phyloP scores from a whole-genome alignment of 2,113 vertebrate species.

The Edolisoma coerulescens region DNA sequence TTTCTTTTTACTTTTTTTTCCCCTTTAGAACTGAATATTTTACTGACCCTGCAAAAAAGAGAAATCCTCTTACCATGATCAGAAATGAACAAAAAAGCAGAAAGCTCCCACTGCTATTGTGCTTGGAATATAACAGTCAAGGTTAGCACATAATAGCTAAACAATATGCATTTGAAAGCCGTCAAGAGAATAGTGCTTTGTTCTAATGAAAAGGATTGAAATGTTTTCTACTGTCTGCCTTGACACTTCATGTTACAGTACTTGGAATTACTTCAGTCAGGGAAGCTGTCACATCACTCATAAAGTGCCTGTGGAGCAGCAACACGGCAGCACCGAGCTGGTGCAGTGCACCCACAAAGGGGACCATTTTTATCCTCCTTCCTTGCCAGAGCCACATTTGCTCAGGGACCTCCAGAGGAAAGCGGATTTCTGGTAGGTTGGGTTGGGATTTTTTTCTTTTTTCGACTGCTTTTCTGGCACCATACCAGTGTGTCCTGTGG shows the following conservation, averaged over 20 bases:
- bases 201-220: slow-evolving; percentile 66
- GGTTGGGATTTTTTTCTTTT: neutral
- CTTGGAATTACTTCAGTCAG: slow-evolving; percentile 62
- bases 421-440: neutral
- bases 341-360: neutral
- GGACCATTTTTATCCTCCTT: neutral
- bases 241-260: slow-evolving; percentile 65
- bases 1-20: neutral
- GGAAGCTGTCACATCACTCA: slow-evolving; percentile 63
- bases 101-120: slow-evolving; percentile 46
- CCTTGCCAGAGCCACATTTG: neutral
- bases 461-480: neutral
- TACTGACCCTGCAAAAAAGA: slow-evolving; percentile 11
- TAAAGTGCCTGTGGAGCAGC: neutral
- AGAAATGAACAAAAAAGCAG: slow-evolving; percentile 10
- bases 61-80: slow-evolving; percentile 17
- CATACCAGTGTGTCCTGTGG: neutral
- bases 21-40: neutral
- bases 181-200: slow-evolving; percentile 55
- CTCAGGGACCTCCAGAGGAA: neutral
- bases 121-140: slow-evolving; percentile 60
- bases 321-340: neutral
- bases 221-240: slow-evolving; percentile 55
- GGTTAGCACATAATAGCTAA: slow-evolving; percentile 56
- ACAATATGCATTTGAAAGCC: slow-evolving; percentile 65